A percentile compares a stretch with the other conserved stretches of the same genome.
Conservation (phyloP, 2,888 invertebrate species). For the Hirtodrosophila alboralis region DNA sequence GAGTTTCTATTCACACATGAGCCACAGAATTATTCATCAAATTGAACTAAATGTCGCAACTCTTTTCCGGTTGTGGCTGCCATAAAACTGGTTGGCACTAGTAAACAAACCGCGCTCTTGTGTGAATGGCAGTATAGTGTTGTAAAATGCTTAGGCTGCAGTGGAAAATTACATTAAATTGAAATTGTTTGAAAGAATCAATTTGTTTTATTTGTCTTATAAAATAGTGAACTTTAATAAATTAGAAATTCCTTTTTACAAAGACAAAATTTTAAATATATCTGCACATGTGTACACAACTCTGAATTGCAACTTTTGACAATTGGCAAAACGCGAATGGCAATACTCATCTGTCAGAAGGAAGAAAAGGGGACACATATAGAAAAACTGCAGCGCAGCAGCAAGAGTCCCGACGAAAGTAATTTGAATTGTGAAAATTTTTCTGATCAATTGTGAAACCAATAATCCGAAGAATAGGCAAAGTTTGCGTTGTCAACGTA, state of each 20-base stretch:
- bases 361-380: constrained; percentile 69
- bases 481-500: constrained; percentile 22
- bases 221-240: constrained; percentile 15
- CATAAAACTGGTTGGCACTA: not conserved
- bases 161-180: constrained; percentile 4
- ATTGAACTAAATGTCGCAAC: too few relatives aligned
- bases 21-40: too few relatives aligned
- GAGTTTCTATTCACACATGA: too few relatives aligned
- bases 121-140: constrained; percentile 33
- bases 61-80: too few relatives aligned
- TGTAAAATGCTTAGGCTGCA: constrained; percentile 4
- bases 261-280: constrained; percentile 10
- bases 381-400: constrained; percentile 59
- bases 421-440: constrained; percentile 57
- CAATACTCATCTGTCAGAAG: constrained; percentile 64
- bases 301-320: constrained; percentile 51
- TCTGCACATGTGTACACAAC: constrained; percentile 12
- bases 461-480: constrained; percentile 26
- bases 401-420: constrained; percentile 59
- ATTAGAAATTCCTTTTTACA: constrained; percentile 10
- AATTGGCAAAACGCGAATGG: constrained; percentile 52
- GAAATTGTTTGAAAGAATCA: not conserved
- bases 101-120: constrained; percentile 21
- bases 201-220: constrained; percentile 3
- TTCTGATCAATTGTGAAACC: constrained; percentile 40